Evolutionary conservation across 2,113 vertebrate genomes (phyloP), one percentile per base, ranked within the genome.

Genomic region (Anthoscopus minutus): DNA sequence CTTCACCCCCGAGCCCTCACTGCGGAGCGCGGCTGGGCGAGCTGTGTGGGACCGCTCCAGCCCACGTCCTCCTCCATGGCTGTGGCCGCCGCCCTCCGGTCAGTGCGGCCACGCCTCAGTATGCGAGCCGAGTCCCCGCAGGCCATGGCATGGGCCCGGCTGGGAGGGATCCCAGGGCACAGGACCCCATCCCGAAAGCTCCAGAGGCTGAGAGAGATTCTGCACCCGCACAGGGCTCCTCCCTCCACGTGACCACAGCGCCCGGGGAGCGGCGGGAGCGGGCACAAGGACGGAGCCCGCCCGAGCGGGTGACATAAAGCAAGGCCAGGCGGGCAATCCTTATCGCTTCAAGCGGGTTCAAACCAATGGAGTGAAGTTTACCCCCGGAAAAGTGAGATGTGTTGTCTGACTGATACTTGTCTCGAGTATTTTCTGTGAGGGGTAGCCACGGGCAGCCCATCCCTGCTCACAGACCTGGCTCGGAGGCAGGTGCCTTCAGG

Each of bases 1-100:
- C 28, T 79, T 22, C 37, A n/a, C 3, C 18, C 17, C 19, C 0
- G 0, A 50, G n/a, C 31, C 13, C 17, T 44, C 10, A 1, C 20
- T 15, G 35, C 1, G n/a, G n/a, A n/a, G n/a, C n/a, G n/a, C n/a
- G n/a, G 35, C 1, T 7, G 15, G 33, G 44, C 11, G 1, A n/a
- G 31, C 64, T 1, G 8, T 9, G 6, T 1, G 27, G 0, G 8
- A 4, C n/a, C 12, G 19, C 71, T 54, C 31, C 54, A 8, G 21
- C 33, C 38, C 3, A 0, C 6, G 0, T 4, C 17, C 58, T 70
- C 13, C 83, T 7, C 33, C 1, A 0, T 1, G 30, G 50, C 40
- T 12, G 31, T 9, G 11, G 42, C 25, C 33, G 9, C 51, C 31
- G 48, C 61, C 25, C 42, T 22, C 14, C 19, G 4, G 51, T n/a